Base-by-base conservation (phyloP, 37 sponge, comb jelly and placozoan species). In the Axinella damicornis region DNA sequence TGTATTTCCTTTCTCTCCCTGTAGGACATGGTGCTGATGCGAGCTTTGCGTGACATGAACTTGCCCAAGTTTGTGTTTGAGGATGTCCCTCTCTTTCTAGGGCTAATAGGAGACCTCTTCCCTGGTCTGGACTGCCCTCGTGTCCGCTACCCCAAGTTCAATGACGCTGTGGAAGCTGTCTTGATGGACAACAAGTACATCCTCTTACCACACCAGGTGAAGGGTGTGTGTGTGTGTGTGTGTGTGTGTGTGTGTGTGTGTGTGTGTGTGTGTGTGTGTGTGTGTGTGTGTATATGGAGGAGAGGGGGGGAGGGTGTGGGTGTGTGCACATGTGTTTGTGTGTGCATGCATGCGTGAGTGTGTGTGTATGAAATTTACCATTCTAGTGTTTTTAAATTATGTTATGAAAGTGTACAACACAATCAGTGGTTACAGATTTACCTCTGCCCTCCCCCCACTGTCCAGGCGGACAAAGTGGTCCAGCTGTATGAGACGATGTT, bases 401-500 rank as follows among this genome's bases (percentile, higher is more conserved):
- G n/a, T n/a, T n/a, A n/a, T n/a, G n/a, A n/a, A n/a, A n/a, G n/a
- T n/a, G n/a, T n/a, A n/a, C n/a, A n/a, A n/a, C n/a, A n/a, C n/a
- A n/a, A n/a, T n/a, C n/a, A n/a, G n/a, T n/a, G n/a, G n/a, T n/a
- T n/a, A n/a, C n/a, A n/a, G n/a, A n/a, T 56, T 5, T 25, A 20
- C 30, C 24, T 38, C 32, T 41, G 64, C 0, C 20, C 18, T 66
- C 11, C n/a, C 18, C 61, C n/a, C 38, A n/a, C 69, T 46, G 6
- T 41, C 18, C 74, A 97, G 93, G 96, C 86, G 35, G 98, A 97
- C 78, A 97, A 97, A 72, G 98, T 97, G 68, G 97, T 99, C 1
- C 99, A 99, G 89, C 62, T 97, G 83, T 99, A 99, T 83, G 99
- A 99, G 94, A 99, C 99, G 24, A 99, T 99, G 99, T 76, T 99